phyloP scores from a whole-genome alignment of 1,140 invertebrate genomes.

The Drosophila lini region DNA sequence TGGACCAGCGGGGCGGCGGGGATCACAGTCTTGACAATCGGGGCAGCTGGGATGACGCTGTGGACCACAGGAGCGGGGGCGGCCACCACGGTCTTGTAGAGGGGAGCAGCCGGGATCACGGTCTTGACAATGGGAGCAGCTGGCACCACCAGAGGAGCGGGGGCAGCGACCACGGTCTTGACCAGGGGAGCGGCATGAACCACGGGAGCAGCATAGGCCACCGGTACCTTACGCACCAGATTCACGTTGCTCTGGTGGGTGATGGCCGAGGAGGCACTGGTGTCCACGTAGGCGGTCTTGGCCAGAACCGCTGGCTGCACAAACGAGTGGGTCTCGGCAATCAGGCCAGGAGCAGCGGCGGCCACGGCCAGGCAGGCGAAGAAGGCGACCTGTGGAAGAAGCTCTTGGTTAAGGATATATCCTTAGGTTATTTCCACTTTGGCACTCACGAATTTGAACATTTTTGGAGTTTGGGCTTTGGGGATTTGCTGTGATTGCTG shows the following conservation, averaged over 20 bases:
- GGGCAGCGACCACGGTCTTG: slow-evolving; percentile 60
- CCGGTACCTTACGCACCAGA: slow-evolving; percentile 69
- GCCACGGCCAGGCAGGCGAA: slow-evolving; percentile 73
- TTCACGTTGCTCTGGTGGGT: slow-evolving; percentile 85
- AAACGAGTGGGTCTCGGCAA: slow-evolving; percentile 67
- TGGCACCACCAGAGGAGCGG: slow-evolving; percentile 49
- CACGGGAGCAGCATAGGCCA: slow-evolving; percentile 64
- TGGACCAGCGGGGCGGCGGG: slow-evolving; percentile 57
- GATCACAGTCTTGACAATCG: slow-evolving; percentile 55
- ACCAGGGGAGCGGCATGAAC: slow-evolving; percentile 59
- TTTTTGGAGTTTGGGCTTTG: slow-evolving; percentile 48
- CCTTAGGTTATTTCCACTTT: neutral
- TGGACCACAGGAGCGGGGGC: slow-evolving; percentile 72
- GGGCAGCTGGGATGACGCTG: slow-evolving; percentile 40
- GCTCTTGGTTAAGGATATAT: neutral
- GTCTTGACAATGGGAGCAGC: slow-evolving; percentile 44
- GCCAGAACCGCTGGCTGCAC: slow-evolving; percentile 71
- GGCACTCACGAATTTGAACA: slow-evolving; percentile 81
- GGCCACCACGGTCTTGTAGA: slow-evolving; percentile 31
- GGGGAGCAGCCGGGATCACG: slow-evolving; percentile 58
- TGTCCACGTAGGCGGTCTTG: slow-evolving; percentile 73
- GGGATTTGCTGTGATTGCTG: slow-evolving; percentile 42
- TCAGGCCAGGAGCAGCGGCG: slow-evolving; percentile 69
- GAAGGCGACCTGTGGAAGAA: slow-evolving; percentile 55
- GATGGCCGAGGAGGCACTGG: slow-evolving; percentile 82